Evolutionary conservation across 2,888 invertebrate genomes (phyloP), one percentile per base, ranked within the genome.

Genomic region (Protula sp.): DNA sequence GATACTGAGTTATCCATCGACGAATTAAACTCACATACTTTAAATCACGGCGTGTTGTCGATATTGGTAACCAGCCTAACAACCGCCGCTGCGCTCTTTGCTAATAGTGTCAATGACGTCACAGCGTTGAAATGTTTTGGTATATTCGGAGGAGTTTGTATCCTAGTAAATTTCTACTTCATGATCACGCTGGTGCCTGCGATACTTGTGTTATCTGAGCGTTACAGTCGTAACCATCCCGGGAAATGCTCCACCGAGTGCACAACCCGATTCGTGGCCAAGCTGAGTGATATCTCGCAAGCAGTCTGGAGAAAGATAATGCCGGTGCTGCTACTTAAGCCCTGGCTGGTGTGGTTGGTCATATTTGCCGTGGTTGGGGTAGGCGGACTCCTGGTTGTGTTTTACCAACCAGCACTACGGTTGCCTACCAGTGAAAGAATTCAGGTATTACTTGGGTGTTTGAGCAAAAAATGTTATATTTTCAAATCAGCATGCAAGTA

Each of bases 21-120:
- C 38, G 87, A 77, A 63, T 69, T 79, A 28, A 73, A 79, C 28
- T 68, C 70, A 59, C 87, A 89, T 73, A 91, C 94, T 9, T 85
- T 97, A 76, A 86, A 86, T 68, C 94, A 95, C 83, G 90, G 94
- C 19, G 85, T 91, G 54, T 83, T 89, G 45, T 90, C 95, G n/a
- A 94, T 97, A 87, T 88, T 94, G 75, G 90, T 97, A 3, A 95
- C 95, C 2, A 91, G 94, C 29, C 80, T 94, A 62, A 98, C 97
- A 3, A 98, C 98, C 30, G 89, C 94, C 9, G 89, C 90, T 57
- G 95, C 98, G 63, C 95, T 98, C 84, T 91, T 88, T 78, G 89
- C 94, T 31, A 94, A 94, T 19, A 89, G 88, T 78, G 87, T 92
- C 61, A 94, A 93, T 78, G 89, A 90, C 68, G 92, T 97, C 74